Conservation (phyloP, 2,113 vertebrate genomes). For the Prunella himalayana region DNA sequence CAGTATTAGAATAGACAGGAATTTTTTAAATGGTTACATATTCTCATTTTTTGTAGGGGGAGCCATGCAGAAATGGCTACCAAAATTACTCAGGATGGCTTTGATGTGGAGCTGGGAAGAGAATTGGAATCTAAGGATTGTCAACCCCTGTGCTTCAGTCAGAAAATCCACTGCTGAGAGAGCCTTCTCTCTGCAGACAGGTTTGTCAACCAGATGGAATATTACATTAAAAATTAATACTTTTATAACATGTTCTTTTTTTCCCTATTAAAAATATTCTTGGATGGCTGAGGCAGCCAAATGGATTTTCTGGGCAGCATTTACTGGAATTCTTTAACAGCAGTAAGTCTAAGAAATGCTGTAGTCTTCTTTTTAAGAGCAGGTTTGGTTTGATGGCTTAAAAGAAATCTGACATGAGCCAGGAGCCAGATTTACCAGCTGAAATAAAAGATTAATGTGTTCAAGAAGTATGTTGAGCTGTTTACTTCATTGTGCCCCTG, state of each 20-base stretch:
- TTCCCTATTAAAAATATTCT: not conserved
- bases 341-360: not conserved
- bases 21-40: rapidly evolving
- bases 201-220: not conserved
- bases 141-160: not conserved
- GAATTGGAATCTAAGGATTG: not conserved
- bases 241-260: not conserved
- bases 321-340: not conserved
- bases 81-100: not conserved
- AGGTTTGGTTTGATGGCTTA: not conserved
- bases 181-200: not conserved
- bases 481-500: not conserved
- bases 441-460: not conserved
- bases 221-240: not conserved
- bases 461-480: not conserved
- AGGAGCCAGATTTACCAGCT: not conserved
- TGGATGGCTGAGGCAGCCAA: not conserved
- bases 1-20: not conserved
- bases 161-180: not conserved
- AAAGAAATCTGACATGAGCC: not conserved
- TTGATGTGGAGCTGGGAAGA: not conserved
- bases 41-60: not conserved
- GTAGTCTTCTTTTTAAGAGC: not conserved
- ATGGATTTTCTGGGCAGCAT: not conserved
- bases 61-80: not conserved